phyloP scores from a whole-genome alignment of 2,797 vertebrate species.

The Aselliscus stoliczkanus region DNA sequence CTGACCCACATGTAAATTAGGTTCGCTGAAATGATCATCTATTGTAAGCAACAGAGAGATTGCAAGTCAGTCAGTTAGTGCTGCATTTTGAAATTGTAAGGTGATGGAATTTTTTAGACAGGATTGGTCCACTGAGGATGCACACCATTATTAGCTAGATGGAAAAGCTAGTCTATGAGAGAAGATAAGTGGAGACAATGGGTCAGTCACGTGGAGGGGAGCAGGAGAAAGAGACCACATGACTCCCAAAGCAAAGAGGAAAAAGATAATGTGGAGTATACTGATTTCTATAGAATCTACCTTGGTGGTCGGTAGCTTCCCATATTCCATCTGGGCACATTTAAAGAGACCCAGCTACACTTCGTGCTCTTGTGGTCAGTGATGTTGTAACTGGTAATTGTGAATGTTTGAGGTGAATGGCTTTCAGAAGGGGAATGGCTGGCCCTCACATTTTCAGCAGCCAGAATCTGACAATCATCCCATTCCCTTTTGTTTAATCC shows the following conservation, averaged over 20 bases:
- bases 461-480: not conserved
- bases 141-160: not conserved
- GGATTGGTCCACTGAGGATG: not conserved
- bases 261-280: not conserved
- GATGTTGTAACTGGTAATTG: not conserved
- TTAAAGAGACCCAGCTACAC: no score
- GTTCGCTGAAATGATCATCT: not conserved
- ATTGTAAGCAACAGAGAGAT: not conserved
- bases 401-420: not conserved
- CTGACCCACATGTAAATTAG: no score
- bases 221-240: no score
- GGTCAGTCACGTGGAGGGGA: not conserved
- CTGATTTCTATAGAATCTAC: no score
- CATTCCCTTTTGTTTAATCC: not conserved
- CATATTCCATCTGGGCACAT: not conserved
- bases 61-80: no score
- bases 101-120: not conserved
- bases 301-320: not conserved
- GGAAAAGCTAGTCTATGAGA: not conserved
- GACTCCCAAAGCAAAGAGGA: not conserved
- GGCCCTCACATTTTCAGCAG: not conserved
- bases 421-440: not conserved
- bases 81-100: not conserved
- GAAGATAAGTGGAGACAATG: not conserved
- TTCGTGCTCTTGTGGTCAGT: not conserved